Evolutionary conservation across 2,888 invertebrate species (phyloP).

Genomic region (Acanthacorydalis orientalis): DNA sequence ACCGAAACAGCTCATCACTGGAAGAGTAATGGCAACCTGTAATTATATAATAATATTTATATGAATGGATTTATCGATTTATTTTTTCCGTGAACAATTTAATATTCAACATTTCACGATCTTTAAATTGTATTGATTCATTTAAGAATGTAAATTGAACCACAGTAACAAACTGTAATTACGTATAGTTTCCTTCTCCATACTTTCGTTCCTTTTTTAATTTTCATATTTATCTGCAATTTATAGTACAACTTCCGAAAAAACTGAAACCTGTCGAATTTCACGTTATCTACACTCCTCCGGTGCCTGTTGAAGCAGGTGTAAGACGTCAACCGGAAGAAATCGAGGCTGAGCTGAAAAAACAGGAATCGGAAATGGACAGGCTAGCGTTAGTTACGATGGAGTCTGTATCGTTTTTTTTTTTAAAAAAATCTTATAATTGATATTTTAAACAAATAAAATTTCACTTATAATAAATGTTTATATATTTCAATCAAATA

Average conservation of each 20-base stretch:
- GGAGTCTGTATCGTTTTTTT: constrained; percentile 34
- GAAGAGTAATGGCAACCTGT: constrained; percentile 37
- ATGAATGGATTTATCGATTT: background rate
- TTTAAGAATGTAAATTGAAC: background rate
- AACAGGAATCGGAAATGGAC: constrained; percentile 54
- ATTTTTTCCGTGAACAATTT: too few relatives aligned
- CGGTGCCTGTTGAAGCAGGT: constrained; percentile 44
- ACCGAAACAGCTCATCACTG: constrained; percentile 37
- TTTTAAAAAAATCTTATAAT: too few relatives aligned
- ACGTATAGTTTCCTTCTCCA: background rate
- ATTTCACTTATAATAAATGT: too few relatives aligned
- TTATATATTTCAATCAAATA: too few relatives aligned
- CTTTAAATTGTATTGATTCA: too few relatives aligned
- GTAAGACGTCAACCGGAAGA: constrained; percentile 58
- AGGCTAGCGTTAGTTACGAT: constrained; percentile 52
- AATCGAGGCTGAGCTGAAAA: constrained; percentile 61
- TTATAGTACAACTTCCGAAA: constrained; percentile 39
- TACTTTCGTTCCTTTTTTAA: background rate
- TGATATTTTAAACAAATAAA: too few relatives aligned
- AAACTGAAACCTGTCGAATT: constrained; percentile 41
- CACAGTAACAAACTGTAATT: background rate
- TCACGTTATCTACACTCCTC: constrained; percentile 48
- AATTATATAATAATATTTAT: constrained; percentile 17
- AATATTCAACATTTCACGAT: too few relatives aligned
- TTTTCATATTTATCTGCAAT: constrained; percentile 5